These are phyloP conservation scores for Phocides pigmalion DNA, from an alignment of 1,140 invertebrate species.

Conservation along the genomic window DNA sequence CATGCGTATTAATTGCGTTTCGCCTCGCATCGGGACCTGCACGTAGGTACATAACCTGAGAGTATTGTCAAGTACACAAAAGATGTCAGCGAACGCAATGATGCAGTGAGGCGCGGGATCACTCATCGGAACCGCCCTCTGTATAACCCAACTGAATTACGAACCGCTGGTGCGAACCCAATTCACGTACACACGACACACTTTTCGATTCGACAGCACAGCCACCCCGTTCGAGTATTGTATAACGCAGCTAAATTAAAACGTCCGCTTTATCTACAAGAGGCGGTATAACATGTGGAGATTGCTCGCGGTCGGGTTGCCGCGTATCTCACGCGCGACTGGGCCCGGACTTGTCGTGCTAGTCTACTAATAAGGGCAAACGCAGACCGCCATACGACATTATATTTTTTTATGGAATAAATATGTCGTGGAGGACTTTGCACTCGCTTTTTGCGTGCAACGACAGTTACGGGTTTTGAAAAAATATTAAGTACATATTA, in stretches of 20 bases:
- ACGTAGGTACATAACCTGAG: constrained; percentile 42
- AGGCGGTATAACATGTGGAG: constrained; percentile 4
- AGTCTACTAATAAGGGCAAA: constrained; percentile 68
- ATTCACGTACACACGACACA: not conserved
- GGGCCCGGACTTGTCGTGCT: constrained; percentile 56
- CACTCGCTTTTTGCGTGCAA: constrained; percentile 53
- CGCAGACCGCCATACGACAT: constrained; percentile 58
- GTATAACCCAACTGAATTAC: constrained; percentile 40
- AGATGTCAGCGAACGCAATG: constrained; percentile 64
- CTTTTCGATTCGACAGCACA: constrained; percentile 34
- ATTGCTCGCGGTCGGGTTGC: constrained; percentile 37
- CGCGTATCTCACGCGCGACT: constrained; percentile 58
- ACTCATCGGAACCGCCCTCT: constrained; percentile 57
- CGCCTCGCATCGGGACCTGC: constrained; percentile 17
- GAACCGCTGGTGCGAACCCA: not conserved
- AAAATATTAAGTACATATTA: constrained; percentile 9
- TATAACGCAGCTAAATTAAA: constrained; percentile 50
- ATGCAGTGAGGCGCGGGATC: constrained; percentile 51
- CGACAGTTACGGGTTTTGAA: constrained; percentile 45
- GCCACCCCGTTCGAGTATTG: constrained; percentile 42
- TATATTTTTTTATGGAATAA: constrained; percentile 58
- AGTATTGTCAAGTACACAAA: constrained; percentile 62
- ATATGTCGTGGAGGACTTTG: constrained; percentile 60
- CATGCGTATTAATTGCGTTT: constrained; percentile 27
- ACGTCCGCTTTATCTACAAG: constrained; percentile 23